A percentile compares a stretch with the other conserved stretches of the same genome.
These are phyloP conservation scores for Hylaea fasciaria DNA, from an alignment of 2,888 invertebrate species.

Conservation along the genomic window DNA sequence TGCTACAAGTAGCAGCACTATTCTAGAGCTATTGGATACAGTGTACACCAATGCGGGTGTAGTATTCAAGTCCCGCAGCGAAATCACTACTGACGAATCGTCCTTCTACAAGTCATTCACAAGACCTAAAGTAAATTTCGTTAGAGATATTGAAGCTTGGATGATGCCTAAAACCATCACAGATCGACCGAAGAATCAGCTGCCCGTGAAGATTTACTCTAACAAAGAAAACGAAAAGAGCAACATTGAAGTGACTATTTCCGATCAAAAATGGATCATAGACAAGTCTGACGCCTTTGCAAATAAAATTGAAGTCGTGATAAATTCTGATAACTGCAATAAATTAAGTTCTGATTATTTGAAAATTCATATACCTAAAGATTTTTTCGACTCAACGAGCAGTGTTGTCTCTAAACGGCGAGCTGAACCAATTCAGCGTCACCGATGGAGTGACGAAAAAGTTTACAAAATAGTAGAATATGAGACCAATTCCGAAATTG, in stretches of 20 bases:
- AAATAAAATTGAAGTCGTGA: slow-evolving; percentile 64
- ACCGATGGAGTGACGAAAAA: slow-evolving; percentile 67
- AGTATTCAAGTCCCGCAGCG: slow-evolving; percentile 62
- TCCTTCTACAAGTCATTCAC: slow-evolving; percentile 50
- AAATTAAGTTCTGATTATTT: slow-evolving; percentile 62
- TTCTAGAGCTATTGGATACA: slow-evolving; percentile 66
- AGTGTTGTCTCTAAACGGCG: slow-evolving; percentile 48
- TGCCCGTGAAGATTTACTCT: slow-evolving; percentile 28
- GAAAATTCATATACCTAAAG: slow-evolving; percentile 70
- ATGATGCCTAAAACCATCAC: slow-evolving; percentile 67
- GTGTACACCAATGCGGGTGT: slow-evolving; percentile 62
- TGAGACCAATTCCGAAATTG: slow-evolving; percentile 58
- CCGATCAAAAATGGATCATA: slow-evolving; percentile 64
- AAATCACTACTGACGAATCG: slow-evolving; percentile 56
- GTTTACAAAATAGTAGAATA: slow-evolving; percentile 75
- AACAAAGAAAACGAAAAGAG: slow-evolving; percentile 35
- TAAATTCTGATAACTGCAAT: slow-evolving; percentile 59
- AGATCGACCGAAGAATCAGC: slow-evolving; percentile 40
- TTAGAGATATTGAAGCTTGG: slow-evolving; percentile 71
- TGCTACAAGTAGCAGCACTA: slow-evolving; percentile 66
- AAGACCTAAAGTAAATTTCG: slow-evolving; percentile 58
- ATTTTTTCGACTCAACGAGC: slow-evolving; percentile 62
- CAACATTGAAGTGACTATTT: slow-evolving; percentile 54
- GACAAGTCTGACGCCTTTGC: slow-evolving; percentile 66
- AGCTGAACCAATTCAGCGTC: background rate